Percentiles rank a stretch among this genome's conserved stretches.
These are phyloP conservation scores for Karalla daura DNA, from an alignment of 2,797 vertebrate genomes.

Conservation along the genomic window DNA sequence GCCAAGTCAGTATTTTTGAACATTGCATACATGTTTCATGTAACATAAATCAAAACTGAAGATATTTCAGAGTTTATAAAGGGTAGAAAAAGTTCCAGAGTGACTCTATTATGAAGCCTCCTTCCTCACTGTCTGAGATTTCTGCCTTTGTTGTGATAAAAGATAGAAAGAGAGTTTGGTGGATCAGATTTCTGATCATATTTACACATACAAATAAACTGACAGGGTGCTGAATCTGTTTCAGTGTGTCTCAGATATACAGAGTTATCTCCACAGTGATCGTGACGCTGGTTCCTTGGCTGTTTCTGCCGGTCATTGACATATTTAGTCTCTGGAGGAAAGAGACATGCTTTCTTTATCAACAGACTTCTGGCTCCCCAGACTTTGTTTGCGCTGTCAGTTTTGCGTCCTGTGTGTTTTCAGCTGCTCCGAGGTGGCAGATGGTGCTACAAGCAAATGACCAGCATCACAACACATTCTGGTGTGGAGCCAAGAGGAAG, in stretches of 20 bases:
- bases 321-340: no score
- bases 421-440: conserved; percentile 31
- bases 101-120: background rate
- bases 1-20: background rate
- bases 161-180: conserved; percentile 4
- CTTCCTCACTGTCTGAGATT: background rate
- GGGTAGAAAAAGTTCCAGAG: background rate
- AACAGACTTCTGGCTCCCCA: conserved; percentile 15
- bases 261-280: no score
- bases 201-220: background rate
- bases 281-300: no score
- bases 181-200: background rate
- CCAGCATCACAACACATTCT: conserved; percentile 19
- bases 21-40: conserved; percentile 8
- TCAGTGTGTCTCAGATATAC: no score
- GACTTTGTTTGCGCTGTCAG: conserved; percentile 19
- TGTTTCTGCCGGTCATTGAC: no score
- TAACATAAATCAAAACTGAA: conserved; percentile 11
- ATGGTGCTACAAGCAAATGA: conserved; percentile 36
- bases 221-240: background rate
- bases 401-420: conserved; percentile 18
- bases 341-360: no score
- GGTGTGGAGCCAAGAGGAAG: conserved; percentile 10
- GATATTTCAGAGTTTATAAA: conserved; percentile 1
- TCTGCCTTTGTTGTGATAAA: conserved; percentile 3